Evolutionary conservation across 2,888 invertebrate species (phyloP), one percentile per base, ranked within the genome.

Genomic region (Prenolepis imparis): DNA sequence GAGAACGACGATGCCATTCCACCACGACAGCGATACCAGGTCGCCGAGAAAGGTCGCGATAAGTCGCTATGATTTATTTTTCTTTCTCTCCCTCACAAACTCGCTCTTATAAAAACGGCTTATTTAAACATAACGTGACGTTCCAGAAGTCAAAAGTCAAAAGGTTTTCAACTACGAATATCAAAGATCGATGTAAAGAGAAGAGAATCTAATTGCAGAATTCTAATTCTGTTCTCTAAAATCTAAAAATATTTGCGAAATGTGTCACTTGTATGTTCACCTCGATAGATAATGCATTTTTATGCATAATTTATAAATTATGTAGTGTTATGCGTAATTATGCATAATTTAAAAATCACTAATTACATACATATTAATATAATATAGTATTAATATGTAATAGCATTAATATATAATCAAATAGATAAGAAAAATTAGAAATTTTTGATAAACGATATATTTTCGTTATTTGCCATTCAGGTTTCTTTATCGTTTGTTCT

Each of bases 11-110:
- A 88, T 63, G 55, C 44, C 44, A 44, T 59, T 82, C 66, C 73
- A 82, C 15, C 84, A 52, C 59, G 81, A 83, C 81, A 57, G 80
- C 55, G 83, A 84, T 89, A 89, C 85, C 74, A n/a, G 82, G 77
- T 88, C 44, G 32, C 15, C n/a, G 28, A 5, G 11, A 21, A 44
- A 74, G 74, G 36, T 75, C 48, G 21, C 32, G 32, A 74, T 59
- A 59, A 12, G 59, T 39, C 24, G n/a, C n/a, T 52, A 15, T 1
- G 55, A 28, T 73, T 28, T 41, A 5, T 73, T 61, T 59, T 32
- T 32, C 28, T 41, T 24, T n/a, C 12, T 28, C 24, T 18, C 4
- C 12, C 28, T 39, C 18, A n/a, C n/a, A 1, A 28, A 5, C 12
- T 24, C 8, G 3, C 24, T n/a, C 52, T 52, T 0, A n/a, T 32